Percentiles rank a stretch among this genome's conserved stretches.
Evolutionary conservation across 2,888 invertebrate genomes (phyloP).

Genomic region (Drosophila rellima): DNA sequence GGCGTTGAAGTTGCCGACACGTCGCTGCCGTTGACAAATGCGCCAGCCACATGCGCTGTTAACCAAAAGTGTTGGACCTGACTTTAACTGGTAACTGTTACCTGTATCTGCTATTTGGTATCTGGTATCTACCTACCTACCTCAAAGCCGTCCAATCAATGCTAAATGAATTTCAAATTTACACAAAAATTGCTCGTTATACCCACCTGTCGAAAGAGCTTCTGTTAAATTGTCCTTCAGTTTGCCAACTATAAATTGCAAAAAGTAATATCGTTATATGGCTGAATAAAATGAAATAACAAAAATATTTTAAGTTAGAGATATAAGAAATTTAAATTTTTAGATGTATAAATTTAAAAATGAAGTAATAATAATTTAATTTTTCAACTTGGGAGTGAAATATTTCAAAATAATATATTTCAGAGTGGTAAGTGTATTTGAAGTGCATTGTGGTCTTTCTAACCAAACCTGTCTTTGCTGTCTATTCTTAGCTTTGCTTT

Average conservation of each 20-base stretch:
- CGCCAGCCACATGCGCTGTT: conserved; percentile 74
- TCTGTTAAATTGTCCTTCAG: not conserved
- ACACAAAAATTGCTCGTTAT: conserved; percentile 36
- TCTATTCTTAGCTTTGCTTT: not conserved
- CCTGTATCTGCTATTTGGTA: conserved; percentile 28
- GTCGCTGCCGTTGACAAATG: conserved; percentile 76
- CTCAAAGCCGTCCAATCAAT: conserved; percentile 59
- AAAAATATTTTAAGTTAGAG: too few species aligned
- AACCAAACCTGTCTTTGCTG: not conserved
- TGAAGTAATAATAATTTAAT: not conserved
- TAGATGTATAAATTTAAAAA: not conserved
- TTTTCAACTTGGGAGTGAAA: not conserved
- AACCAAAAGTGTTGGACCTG: conserved; percentile 69
- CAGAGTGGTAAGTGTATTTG: not conserved
- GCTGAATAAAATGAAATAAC: not conserved
- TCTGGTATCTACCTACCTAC: conserved; percentile 50
- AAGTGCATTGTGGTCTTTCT: not conserved
- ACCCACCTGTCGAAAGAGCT: conserved; percentile 11
- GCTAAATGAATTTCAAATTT: conserved; percentile 57
- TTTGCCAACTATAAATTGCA: not conserved
- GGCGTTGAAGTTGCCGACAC: conserved; percentile 78
- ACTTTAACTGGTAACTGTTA: conserved; percentile 35
- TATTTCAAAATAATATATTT: not conserved
- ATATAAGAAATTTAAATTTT: too few species aligned
- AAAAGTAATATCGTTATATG: not conserved